phyloP scores from a whole-genome alignment of 2,888 invertebrate species.

The Pharmacophagus antenor region DNA sequence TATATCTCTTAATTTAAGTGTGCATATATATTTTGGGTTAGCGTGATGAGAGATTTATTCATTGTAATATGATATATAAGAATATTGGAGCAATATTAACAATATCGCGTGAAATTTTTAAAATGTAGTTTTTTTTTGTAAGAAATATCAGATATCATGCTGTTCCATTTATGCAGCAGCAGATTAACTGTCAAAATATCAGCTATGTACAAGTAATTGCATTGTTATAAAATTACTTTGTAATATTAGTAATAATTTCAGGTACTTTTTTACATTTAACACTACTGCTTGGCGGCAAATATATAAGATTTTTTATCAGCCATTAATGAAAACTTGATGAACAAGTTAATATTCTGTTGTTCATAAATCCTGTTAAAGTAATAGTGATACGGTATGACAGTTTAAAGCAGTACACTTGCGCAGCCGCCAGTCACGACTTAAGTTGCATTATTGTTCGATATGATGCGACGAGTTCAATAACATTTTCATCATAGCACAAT shows the following conservation, averaged over 20 bases:
- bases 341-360: neutral
- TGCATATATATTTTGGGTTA: neutral
- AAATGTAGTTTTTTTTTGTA: no score
- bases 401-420: neutral
- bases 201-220: no score
- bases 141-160: no score
- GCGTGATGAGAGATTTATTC: neutral
- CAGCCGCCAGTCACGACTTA: slow-evolving; percentile 20
- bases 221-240: no score
- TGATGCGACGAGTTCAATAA: slow-evolving; percentile 20
- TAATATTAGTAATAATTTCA: no score
- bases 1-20: slow-evolving; percentile 10
- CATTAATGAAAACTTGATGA: neutral
- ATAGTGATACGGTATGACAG: neutral
- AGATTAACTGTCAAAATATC: no score
- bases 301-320: no score
- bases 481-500: slow-evolving; percentile 14
- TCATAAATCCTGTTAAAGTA: slow-evolving; percentile 1
- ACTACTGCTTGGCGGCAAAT: no score
- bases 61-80: neutral
- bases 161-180: no score
- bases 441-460: slow-evolving; percentile 13
- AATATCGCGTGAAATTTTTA: no score
- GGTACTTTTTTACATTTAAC: no score
- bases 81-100: neutral